phyloP scores from a whole-genome alignment of 2,797 vertebrate species.

The Coluber constrictor region DNA sequence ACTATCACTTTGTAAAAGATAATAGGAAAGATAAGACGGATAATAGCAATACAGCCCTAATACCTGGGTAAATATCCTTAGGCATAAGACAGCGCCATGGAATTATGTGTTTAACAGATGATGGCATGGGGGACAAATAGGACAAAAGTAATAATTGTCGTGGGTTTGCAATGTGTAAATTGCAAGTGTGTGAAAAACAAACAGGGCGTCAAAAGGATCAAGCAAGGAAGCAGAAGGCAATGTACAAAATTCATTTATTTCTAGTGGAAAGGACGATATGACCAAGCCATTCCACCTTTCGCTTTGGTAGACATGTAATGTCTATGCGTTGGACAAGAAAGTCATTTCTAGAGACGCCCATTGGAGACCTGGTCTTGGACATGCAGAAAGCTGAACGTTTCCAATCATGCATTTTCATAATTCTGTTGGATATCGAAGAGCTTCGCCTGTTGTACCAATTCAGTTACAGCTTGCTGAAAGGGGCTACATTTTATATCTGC shows the following conservation, averaged over 20 bases:
- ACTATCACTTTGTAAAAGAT: too few relatives aligned
- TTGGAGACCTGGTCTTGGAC: background rate
- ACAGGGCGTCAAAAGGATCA: background rate
- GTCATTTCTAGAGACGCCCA: background rate
- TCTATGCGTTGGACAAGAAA: background rate
- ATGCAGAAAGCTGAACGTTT: background rate
- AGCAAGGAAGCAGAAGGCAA: background rate
- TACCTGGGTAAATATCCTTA: too few relatives aligned
- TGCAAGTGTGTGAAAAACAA: background rate
- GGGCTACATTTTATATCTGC: background rate
- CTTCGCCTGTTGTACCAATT: background rate
- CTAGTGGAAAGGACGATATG: background rate
- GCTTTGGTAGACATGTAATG: background rate
- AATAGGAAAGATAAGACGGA: too few relatives aligned
- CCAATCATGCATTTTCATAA: background rate
- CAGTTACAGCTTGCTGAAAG: background rate
- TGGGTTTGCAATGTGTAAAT: background rate
- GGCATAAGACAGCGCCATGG: too few relatives aligned
- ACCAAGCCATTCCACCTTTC: background rate
- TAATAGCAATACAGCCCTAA: too few relatives aligned
- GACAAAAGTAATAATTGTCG: background rate
- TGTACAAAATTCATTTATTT: background rate
- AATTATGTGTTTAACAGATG: too few relatives aligned
- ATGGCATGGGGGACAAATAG: too few relatives aligned
- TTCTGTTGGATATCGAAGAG: background rate